Base-by-base conservation (phyloP, 2,797 vertebrate genomes). In the Nannoperca obscura region DNA sequence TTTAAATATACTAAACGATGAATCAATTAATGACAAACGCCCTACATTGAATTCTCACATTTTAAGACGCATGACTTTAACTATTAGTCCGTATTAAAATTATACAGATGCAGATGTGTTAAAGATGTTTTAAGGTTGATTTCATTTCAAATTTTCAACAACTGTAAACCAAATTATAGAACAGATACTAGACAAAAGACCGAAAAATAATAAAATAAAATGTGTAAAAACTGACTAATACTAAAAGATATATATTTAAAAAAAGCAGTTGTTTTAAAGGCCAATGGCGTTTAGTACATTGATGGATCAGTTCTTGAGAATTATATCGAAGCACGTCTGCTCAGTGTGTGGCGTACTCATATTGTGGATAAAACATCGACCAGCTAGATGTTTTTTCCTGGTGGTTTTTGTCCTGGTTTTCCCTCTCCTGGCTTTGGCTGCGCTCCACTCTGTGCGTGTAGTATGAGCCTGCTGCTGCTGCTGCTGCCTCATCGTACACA, bases 401-500 rank as follows among this genome's bases (percentile, higher is more conserved):
- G 49, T 65, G n/a, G 34, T 47, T 74, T 60, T 53, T 64, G 49
- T 65, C 59, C 74, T 59, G 65, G 61, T 76, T 66, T 65, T 58
- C 24, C 32, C 32, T 67, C 71, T 36, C 58, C 22, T 15, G n/a
- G 13, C 17, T 58, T 46, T 78, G 75, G 67, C 74, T 40, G 49
- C n/a, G 2, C 7, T 81, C 62, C 74, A 55, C 65, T 60, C 32
- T 44, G 46, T 76, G 76, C 69, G 76, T 85, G 67, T 64, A 55
- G 78, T 40, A 44, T 68, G 52, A 73, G 60, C 30, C 47, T 64
- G 66, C 71, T 40, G 64, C 42, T 67, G 30, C 3, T 64, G 66
- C 71, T 40, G 64, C 36, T 68, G 59, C 88, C 65, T 69, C 77
- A 66, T 74, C 44, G 24, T 82, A 69, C 82, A 81, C 55, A 34